These are phyloP conservation scores for Silurus glanis DNA, from an alignment of 2,113 vertebrate species.

Conservation along the genomic window DNA sequence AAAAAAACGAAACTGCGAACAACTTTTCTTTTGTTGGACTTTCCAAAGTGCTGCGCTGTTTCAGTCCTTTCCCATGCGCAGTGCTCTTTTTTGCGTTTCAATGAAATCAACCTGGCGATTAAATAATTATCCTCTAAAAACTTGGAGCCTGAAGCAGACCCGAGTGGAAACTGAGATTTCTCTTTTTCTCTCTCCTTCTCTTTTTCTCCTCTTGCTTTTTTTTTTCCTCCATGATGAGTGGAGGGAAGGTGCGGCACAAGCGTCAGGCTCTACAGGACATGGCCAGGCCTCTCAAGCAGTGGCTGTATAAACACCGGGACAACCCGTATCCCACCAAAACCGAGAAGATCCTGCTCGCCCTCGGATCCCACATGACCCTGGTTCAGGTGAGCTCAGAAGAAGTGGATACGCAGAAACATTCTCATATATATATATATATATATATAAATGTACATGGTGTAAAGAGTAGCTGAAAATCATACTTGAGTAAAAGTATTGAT, in stretches of 20 bases:
- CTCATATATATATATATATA: too few species aligned
- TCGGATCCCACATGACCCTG: constrained; percentile 97
- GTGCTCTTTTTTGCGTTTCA: background rate
- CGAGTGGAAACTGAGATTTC: constrained; percentile 5
- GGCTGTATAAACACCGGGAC: constrained; percentile 97
- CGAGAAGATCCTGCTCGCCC: constrained; percentile 94
- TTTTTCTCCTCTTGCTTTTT: background rate
- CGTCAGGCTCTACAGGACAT: constrained; percentile 93
- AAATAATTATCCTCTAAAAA: constrained; percentile 10
- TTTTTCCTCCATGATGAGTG: constrained; percentile 66
- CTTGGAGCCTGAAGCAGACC: background rate
- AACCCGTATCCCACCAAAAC: constrained; percentile 99
- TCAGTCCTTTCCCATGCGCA: background rate
- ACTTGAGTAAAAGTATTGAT: too few species aligned
- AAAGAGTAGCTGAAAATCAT: too few species aligned
- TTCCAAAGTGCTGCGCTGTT: background rate
- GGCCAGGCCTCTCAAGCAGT: constrained; percentile 95
- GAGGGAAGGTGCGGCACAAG: constrained; percentile 90
- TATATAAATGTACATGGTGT: too few species aligned
- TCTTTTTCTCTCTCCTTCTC: background rate
- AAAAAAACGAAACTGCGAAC: background rate
- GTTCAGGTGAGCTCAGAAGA: constrained; percentile 84
- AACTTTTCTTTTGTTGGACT: background rate
- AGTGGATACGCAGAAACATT: too few species aligned
- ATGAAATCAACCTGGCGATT: background rate